Evolutionary conservation across 2,113 vertebrate genomes (phyloP).

Genomic region (Thunnus thynnus): DNA sequence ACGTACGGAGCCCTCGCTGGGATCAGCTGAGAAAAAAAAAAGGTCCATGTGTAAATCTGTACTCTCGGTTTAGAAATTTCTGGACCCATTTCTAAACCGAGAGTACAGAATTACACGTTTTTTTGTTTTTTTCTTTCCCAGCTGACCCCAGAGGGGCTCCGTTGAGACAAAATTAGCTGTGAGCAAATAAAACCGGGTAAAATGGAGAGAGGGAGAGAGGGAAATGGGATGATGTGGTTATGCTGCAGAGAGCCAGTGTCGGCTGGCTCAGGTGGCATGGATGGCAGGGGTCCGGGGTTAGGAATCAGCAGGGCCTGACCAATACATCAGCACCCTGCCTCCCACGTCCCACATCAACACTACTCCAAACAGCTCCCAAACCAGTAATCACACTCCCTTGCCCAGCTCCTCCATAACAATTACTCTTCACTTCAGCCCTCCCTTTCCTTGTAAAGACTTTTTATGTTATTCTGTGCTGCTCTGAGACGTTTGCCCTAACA

Average conservation of each 20-base stretch:
- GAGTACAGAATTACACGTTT: too few relatives aligned
- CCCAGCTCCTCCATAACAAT: conserved; percentile 53
- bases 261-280: conserved; percentile 50
- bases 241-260: conserved; percentile 13
- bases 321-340: conserved; percentile 34
- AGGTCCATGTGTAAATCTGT: too few relatives aligned
- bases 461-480: background rate
- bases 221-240: background rate
- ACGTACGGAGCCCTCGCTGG: too few relatives aligned
- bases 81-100: too few relatives aligned
- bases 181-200: conserved; percentile 9
- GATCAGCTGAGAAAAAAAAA: too few relatives aligned
- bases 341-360: conserved; percentile 22
- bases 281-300: conserved; percentile 42
- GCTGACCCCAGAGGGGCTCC: too few relatives aligned
- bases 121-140: too few relatives aligned
- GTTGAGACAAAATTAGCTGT: conserved; percentile 24
- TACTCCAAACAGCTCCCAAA: conserved; percentile 35
- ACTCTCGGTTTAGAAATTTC: too few relatives aligned
- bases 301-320: conserved; percentile 43
- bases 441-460: background rate
- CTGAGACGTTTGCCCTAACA: too few relatives aligned
- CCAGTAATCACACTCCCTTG: conserved; percentile 30
- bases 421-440: conserved; percentile 13
- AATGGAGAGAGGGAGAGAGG: background rate